A percentile compares a stretch with the other conserved stretches of the same genome.
phyloP scores from a whole-genome alignment of 2,888 invertebrate genomes.

The Thecocarcelia acutangulata region DNA sequence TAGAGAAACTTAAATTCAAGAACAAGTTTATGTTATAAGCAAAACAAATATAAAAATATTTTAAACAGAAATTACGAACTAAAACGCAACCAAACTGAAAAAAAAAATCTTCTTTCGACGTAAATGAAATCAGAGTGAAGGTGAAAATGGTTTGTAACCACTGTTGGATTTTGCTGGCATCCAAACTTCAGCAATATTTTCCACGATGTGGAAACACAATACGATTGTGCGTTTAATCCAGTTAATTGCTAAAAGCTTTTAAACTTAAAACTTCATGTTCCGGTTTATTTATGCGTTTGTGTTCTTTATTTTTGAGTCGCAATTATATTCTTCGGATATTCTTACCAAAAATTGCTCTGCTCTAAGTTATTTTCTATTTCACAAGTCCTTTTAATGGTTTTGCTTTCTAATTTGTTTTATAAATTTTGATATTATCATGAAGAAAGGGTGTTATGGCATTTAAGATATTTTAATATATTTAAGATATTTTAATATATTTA shows the following conservation, averaged over 20 bases:
- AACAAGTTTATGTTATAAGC: no score
- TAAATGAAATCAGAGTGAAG: no score
- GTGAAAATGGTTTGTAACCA: no score
- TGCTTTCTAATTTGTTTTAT: constrained; percentile 1
- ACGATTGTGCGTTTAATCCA: constrained; percentile 58
- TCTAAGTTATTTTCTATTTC: not conserved
- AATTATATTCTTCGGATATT: not conserved
- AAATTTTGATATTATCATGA: constrained; percentile 19
- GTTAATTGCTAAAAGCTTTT: constrained; percentile 65
- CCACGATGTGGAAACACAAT: no score
- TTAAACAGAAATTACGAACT: no score
- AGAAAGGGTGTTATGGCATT: not conserved
- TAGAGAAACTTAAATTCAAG: no score
- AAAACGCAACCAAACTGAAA: no score
- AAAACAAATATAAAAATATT: no score
- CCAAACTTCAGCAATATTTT: no score
- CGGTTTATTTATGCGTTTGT: not conserved
- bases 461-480: constrained; percentile 3
- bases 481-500: constrained; percentile 14
- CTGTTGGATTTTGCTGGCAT: no score
- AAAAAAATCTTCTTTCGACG: no score
- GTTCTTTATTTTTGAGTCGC: not conserved
- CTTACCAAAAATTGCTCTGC: not conserved
- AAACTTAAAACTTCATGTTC: constrained; percentile 42
- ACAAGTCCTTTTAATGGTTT: not conserved